Base-by-base conservation (phyloP, 2,113 vertebrate genomes). In the Atrichornis clamosus region DNA sequence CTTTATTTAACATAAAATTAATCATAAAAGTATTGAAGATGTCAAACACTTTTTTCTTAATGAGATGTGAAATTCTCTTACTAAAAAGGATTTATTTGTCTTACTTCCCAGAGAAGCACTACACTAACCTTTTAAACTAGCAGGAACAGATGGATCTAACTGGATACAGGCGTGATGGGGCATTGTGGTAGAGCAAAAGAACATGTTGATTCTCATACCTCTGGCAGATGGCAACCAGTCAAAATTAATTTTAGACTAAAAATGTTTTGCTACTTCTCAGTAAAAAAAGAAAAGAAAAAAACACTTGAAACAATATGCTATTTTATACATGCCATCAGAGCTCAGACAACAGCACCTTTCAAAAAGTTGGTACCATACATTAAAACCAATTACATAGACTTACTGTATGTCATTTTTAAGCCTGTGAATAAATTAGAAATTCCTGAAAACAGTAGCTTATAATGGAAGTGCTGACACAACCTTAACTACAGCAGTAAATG, bases 401-500 rank as follows among this genome's bases (percentile, higher is more conserved):
- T 80, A 79, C 76, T 58, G 62, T 37, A 86, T 94, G 80, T 83
- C 78, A 95, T 49, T 64, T 96, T 93, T 59, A 83, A 91, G 81
- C 49, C 76, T 79, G 80, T 87, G 55, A 68, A 53, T 96, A 95
- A 97, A 96, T 97, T 96, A 97, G 80, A 96, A 97, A 97, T 93
- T 97, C 94, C 84, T 96, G 88, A 96, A 97, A 97, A 97, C 53
- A 92, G 92, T 49, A 89, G 95, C 91, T 97, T 92, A 83, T 95
- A 96, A 97, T 93, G 97, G 94, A 97, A 97, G 84, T 87, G 90
- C 92, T 96, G 96, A 98, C 92, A 98, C 95, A 93, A 97, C 56
- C 90, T 97, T 92, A 97, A 96, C 90, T 94, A 95, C 28, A 91
- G 95, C 83, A 96, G 96, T 89, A 97, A 98, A 96, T 85, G 76